phyloP scores from a whole-genome alignment of 2,888 invertebrate species.

The Polymixis lichenea region DNA sequence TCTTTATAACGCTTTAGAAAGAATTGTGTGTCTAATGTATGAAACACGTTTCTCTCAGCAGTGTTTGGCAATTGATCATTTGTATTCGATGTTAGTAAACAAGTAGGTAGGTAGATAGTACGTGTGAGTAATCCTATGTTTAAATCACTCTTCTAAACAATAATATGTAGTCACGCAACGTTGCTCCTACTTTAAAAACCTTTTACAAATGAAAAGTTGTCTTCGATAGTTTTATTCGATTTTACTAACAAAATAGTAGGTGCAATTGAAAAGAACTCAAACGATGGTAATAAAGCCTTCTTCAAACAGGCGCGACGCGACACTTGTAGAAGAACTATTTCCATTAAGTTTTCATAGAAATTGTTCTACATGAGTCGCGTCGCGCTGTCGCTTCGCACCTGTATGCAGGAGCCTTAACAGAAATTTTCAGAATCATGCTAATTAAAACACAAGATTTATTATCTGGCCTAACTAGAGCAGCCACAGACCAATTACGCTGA shows the following conservation, averaged over 20 bases:
- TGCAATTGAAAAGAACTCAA: background rate
- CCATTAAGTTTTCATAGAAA: too few species aligned
- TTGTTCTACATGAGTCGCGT: too few species aligned
- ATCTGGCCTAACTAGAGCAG: background rate
- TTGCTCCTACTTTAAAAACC: background rate
- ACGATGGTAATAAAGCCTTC: too few species aligned
- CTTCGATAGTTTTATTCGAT: too few species aligned
- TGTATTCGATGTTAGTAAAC: background rate
- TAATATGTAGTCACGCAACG: background rate
- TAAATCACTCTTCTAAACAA: background rate
- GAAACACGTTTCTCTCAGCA: conserved; percentile 33
- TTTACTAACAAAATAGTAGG: background rate
- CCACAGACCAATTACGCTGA: conserved; percentile 9
- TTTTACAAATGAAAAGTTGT: background rate
- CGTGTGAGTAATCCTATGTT: background rate
- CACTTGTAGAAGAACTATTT: too few species aligned
- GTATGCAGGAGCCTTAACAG: background rate
- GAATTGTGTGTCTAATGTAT: conserved; percentile 38
- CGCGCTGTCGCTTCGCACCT: too few species aligned
- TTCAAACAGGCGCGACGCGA: too few species aligned
- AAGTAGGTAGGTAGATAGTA: background rate
- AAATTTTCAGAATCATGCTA: background rate
- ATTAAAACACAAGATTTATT: background rate
- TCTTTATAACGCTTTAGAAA: conserved; percentile 14
- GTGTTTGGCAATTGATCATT: conserved; percentile 21